phyloP scores from a whole-genome alignment of 1,140 invertebrate genomes.

The Andrena cerasifolii region DNA sequence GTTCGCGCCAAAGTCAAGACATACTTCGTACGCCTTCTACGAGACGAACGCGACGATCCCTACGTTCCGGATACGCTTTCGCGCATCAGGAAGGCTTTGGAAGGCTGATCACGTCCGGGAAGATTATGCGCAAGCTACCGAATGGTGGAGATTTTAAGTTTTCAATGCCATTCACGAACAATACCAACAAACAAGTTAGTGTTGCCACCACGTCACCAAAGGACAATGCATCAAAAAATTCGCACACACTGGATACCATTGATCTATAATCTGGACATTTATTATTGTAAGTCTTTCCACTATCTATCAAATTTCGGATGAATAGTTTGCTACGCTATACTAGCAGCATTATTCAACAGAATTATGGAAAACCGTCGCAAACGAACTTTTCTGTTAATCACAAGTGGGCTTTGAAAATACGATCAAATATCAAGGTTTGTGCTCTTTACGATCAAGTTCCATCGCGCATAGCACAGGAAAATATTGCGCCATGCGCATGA shows the following conservation, averaged over 20 bases:
- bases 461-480: not conserved
- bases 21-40: conserved; percentile 93
- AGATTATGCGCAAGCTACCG: conserved; percentile 95
- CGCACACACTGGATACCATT: conserved; percentile 86
- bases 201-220: conserved; percentile 79
- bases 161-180: conserved; percentile 80
- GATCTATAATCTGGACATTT: conserved; percentile 79
- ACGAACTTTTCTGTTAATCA: not conserved
- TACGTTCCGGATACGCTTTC: conserved; percentile 99
- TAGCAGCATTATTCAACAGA: conserved; percentile 1
- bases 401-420: not conserved
- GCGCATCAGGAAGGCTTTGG: conserved; percentile 99
- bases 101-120: conserved; percentile 97
- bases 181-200: conserved; percentile 77
- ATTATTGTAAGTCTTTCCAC: conserved; percentile 58
- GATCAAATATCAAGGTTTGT: not conserved
- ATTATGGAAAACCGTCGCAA: conserved; percentile 10
- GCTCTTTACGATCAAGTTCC: conserved; percentile 5
- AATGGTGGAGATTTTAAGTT: conserved; percentile 83
- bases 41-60: conserved; percentile 91
- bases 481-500: not conserved
- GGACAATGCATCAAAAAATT: conserved; percentile 81
- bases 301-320: conserved; percentile 40
- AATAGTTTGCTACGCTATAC: not conserved
- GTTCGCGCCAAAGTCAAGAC: conserved; percentile 88